A percentile compares a stretch with the other conserved stretches of the same genome.
Conservation (phyloP, 2,797 vertebrate genomes). For the Siniperca scherzeri region DNA sequence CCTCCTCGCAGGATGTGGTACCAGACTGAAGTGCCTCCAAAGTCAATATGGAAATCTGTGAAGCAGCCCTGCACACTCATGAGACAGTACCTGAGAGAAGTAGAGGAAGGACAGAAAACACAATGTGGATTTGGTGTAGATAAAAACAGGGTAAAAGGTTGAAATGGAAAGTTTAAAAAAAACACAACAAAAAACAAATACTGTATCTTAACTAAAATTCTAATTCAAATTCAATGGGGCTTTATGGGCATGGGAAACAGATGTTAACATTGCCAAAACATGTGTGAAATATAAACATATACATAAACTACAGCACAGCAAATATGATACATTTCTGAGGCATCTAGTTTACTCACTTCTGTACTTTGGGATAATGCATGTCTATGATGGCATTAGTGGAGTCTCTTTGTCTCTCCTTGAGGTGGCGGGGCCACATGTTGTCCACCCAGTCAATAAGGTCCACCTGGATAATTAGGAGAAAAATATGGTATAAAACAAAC, state of each 20-base stretch:
- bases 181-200: not conserved
- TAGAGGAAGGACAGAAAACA: not conserved
- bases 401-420: slow-evolving; percentile 97
- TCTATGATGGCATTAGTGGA: slow-evolving; percentile 97
- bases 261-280: too few species aligned
- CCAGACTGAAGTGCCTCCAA: slow-evolving; percentile 98
- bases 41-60: slow-evolving; percentile 99
- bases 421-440: slow-evolving; percentile 98
- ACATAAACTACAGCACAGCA: not conserved
- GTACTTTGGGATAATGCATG: slow-evolving; percentile 99
- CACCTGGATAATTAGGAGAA: slow-evolving; percentile 84
- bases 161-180: not conserved
- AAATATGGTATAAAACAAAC: not conserved
- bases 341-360: slow-evolving; percentile 90
- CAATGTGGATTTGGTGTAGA: not conserved
- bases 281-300: too few species aligned
- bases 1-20: slow-evolving; percentile 97
- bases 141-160: not conserved
- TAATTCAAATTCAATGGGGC: too few species aligned
- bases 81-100: slow-evolving; percentile 91
- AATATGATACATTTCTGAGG: not conserved
- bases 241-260: too few species aligned
- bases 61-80: slow-evolving; percentile 99
- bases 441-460: slow-evolving; percentile 99
- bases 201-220: not conserved